Conservation (phyloP, 2,113 vertebrate species). For the Campylorhamphus procurvoides region DNA sequence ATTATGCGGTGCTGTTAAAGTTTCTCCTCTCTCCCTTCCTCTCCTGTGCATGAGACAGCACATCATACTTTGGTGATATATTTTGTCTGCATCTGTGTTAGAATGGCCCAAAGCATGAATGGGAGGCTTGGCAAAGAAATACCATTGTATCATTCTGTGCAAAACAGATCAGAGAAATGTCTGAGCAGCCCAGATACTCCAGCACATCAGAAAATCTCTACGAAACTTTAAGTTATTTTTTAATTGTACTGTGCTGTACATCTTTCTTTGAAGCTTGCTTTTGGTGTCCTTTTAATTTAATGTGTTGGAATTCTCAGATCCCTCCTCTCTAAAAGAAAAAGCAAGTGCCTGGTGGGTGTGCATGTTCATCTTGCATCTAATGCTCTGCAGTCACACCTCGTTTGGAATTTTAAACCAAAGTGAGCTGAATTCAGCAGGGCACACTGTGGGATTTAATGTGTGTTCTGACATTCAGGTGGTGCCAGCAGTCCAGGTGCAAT, state of each 20-base stretch:
- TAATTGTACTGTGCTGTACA: fast-evolving
- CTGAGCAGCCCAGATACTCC: not conserved
- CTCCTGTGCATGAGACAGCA: not conserved
- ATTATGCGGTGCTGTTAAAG: not conserved
- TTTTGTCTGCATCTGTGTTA: not conserved
- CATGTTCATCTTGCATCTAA: not conserved
- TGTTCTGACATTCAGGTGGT: not conserved
- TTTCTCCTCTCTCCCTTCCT: not conserved
- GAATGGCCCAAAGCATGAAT: not conserved
- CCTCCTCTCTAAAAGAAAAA: not conserved
- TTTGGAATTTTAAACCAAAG: not conserved
- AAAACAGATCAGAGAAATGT: not conserved
- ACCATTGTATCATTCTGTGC: not conserved
- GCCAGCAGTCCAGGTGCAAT: not conserved
- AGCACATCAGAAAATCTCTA: not conserved
- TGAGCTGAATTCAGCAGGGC: not conserved
- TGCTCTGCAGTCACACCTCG: not conserved
- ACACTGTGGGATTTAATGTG: not conserved
- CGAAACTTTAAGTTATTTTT: not conserved
- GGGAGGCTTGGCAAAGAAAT: not conserved
- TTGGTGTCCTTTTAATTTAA: not conserved
- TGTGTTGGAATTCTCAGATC: not conserved
- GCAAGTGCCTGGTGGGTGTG: not conserved
- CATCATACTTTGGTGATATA: not conserved
- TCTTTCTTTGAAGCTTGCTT: not conserved